Percentiles rank a stretch among this genome's conserved stretches.
Conservation (phyloP, 2,797 vertebrate species). For the Chelidonichthys spinosus region DNA sequence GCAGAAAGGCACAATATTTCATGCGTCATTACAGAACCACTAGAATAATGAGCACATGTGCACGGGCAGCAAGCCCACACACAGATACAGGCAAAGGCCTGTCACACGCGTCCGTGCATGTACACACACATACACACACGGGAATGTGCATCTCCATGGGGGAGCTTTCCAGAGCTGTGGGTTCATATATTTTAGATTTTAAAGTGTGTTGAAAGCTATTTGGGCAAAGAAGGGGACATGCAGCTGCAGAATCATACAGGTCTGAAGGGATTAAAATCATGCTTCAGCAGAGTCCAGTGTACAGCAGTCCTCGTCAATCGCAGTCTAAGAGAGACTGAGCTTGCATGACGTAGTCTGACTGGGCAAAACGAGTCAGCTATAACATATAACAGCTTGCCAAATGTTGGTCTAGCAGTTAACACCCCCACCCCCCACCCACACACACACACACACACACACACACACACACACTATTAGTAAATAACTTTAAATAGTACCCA, state of each 20-base stretch:
- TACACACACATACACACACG: not conserved
- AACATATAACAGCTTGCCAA: not conserved
- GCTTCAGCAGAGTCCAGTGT: not conserved
- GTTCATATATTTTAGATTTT: not conserved
- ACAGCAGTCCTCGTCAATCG: not conserved
- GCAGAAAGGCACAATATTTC: constrained; percentile 39
- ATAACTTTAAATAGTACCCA: not conserved
- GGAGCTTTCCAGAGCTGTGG: constrained; percentile 6
- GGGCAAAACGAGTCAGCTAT: not conserved
- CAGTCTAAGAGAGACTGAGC: not conserved
- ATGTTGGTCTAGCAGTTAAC: too few relatives aligned
- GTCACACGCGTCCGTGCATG: not conserved
- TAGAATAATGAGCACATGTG: constrained; percentile 42
- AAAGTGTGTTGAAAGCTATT: not conserved
- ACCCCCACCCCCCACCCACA: too few relatives aligned
- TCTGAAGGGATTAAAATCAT: not conserved
- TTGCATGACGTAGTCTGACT: not conserved
- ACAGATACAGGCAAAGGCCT: constrained; percentile 11
- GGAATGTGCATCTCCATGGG: constrained; percentile 7
- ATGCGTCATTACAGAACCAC: constrained; percentile 48
- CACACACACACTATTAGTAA: not conserved
- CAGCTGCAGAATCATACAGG: not conserved
- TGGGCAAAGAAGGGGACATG: not conserved
- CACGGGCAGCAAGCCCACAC: constrained; percentile 2
- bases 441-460: too few relatives aligned